A percentile compares a stretch with the other conserved stretches of the same genome.
These are phyloP conservation scores for Serrognathus titanus DNA, from an alignment of 2,888 invertebrate genomes.

Conservation along the genomic window DNA sequence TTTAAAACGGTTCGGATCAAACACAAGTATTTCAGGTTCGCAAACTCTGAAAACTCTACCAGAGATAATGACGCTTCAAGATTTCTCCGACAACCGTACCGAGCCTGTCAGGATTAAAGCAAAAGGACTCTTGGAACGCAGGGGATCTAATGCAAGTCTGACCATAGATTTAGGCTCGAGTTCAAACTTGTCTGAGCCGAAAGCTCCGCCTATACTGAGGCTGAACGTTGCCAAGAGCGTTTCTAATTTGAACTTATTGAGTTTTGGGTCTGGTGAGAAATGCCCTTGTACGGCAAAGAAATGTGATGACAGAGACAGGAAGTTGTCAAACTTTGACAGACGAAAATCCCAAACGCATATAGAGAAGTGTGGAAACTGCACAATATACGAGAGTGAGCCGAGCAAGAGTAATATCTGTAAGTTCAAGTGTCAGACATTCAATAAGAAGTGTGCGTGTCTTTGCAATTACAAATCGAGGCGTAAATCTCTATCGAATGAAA, in stretches of 20 bases:
- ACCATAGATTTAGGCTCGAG: conserved; percentile 71
- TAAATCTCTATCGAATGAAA: conserved; percentile 62
- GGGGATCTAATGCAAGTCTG: conserved; percentile 87
- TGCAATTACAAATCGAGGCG: conserved; percentile 41
- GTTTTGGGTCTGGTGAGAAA: conserved; percentile 30
- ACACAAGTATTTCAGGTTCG: conserved; percentile 64
- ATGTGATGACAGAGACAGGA: not conserved
- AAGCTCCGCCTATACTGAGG: conserved; percentile 45
- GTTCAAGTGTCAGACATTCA: conserved; percentile 33
- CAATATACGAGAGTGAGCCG: conserved; percentile 43
- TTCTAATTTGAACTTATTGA: conserved; percentile 47
- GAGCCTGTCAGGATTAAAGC: conserved; percentile 54
- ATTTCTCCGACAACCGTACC: conserved; percentile 45
- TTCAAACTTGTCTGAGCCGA: conserved; percentile 44
- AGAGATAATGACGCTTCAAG: conserved; percentile 67
- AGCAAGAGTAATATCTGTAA: conserved; percentile 30
- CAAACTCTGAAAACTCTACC: conserved; percentile 67
- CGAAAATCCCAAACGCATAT: conserved; percentile 35
- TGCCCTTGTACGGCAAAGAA: conserved; percentile 11
- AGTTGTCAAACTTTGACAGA: conserved; percentile 14
- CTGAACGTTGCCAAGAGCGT: conserved; percentile 55
- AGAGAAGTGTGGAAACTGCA: conserved; percentile 44
- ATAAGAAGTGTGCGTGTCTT: conserved; percentile 38
- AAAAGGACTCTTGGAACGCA: conserved; percentile 69
- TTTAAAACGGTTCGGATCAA: conserved; percentile 60